Base-by-base conservation (phyloP, 2,113 vertebrate genomes). In the Microtus pennsylvanicus region DNA sequence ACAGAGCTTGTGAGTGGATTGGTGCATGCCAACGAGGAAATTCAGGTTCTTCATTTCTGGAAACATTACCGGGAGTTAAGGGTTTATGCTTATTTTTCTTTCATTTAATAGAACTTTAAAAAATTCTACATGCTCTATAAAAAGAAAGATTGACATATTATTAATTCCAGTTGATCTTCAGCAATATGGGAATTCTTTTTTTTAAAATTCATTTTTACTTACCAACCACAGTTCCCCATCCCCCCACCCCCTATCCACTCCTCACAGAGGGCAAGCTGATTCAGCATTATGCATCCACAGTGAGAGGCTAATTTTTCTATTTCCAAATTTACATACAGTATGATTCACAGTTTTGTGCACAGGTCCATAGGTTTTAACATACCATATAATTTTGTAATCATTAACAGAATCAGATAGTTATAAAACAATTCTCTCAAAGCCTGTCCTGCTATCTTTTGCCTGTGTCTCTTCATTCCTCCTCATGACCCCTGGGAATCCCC, bases 161-260 rank as follows among this genome's bases (percentile, higher is more conserved):
- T 85, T 96, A 55, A 91, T 92, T 95, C 93, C 7, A 91, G 65
- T 87, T 78, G 58, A 61, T 55, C 11, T 78, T 80, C 74, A 7
- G 38, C 50, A 83, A 80, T 52, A 35, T 12, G 55, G 55, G 55
- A 58, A 58, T 58, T 58, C 55, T 58, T 21, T 21, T 58, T 58
- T 21, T 58, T 21, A 58, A 58, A 58, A 58, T 58, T 58, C 55
- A 58, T 58, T 58, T 58, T 58, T 58, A 58, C 19, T 7, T 58
- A 58, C 55, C 55, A 58, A 58, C 17, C 5, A 58, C 55, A 58
- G 55, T 21, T 21, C 55, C 5, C 55, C 55, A 17, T 58, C 19
- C 17, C 55, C 55, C 55, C 1, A 58, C 17, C 55, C 21, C 19
- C 55, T 58, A 58, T 58, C 19, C 55, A 58, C 55, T 58, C 55